A percentile compares a stretch with the other conserved stretches of the same genome.
Conservation (phyloP, 1,140 invertebrate genomes). For the Nephila pilipes region DNA sequence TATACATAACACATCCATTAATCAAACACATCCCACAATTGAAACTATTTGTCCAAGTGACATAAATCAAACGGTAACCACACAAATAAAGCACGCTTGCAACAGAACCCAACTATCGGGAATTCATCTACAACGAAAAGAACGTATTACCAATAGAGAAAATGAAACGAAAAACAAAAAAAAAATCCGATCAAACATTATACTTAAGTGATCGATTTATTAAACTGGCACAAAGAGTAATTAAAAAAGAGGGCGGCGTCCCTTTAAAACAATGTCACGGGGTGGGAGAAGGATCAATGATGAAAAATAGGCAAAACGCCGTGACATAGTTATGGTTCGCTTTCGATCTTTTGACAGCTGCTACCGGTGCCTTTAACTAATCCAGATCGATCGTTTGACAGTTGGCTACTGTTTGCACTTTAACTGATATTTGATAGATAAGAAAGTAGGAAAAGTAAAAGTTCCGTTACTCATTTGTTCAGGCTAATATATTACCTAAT, state of each 20-base stretch:
- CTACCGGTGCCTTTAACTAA: neutral
- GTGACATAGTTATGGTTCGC: conserved; percentile 26
- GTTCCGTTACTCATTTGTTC: no score
- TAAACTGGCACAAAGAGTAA: conserved; percentile 47
- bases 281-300: neutral
- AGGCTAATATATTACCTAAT: no score
- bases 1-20: neutral
- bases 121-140: neutral
- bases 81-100: neutral
- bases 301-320: conserved; percentile 46
- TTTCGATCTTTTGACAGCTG: conserved; percentile 11
- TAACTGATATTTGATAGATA: no score
- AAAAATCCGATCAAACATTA: conserved; percentile 29
- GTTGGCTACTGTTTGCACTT: no score
- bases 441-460: no score
- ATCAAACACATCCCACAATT: conserved; percentile 13
- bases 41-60: neutral
- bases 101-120: neutral
- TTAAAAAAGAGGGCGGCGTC: conserved; percentile 48
- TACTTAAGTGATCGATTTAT: conserved; percentile 42
- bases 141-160: neutral
- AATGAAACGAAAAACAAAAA: neutral
- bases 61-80: neutral
- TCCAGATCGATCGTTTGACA: neutral
- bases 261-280: conserved; percentile 53